A percentile compares a stretch with the other conserved stretches of the same genome.
phyloP scores from a whole-genome alignment of 2,888 invertebrate species.

The Caradrina clavipalpis region DNA sequence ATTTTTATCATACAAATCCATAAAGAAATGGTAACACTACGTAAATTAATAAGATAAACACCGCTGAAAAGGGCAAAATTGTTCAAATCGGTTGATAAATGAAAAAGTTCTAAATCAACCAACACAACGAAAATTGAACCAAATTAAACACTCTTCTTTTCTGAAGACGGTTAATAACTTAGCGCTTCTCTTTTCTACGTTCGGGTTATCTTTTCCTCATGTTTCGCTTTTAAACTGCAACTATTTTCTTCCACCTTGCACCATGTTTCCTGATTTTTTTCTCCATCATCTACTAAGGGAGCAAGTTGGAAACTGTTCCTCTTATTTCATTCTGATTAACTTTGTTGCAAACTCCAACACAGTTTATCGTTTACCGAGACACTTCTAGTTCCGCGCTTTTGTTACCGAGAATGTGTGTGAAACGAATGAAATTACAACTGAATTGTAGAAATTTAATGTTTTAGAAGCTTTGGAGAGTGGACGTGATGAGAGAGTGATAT shows the following conservation, averaged over 20 bases:
- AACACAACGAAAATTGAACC: too few relatives aligned
- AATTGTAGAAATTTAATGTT: not conserved
- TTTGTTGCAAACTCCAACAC: slow-evolving; percentile 49
- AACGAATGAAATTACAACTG: slow-evolving; percentile 11
- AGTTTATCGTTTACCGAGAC: slow-evolving; percentile 44
- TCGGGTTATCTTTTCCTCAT: not conserved
- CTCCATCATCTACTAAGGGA: slow-evolving; percentile 2
- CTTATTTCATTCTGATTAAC: slow-evolving; percentile 53
- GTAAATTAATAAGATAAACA: too few relatives aligned
- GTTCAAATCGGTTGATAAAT: too few relatives aligned
- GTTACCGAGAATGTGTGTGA: slow-evolving; percentile 8
- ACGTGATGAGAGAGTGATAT: not conserved
- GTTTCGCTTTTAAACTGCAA: not conserved
- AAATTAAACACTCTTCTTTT: too few relatives aligned
- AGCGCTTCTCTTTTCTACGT: too few relatives aligned
- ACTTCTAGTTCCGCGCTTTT: slow-evolving; percentile 34
- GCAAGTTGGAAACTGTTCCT: slow-evolving; percentile 29
- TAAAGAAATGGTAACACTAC: too few relatives aligned
- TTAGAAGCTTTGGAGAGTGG: not conserved
- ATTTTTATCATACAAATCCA: too few relatives aligned
- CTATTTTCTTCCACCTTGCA: not conserved
- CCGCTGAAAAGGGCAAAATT: too few relatives aligned
- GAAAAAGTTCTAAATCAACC: too few relatives aligned
- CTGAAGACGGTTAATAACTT: too few relatives aligned
- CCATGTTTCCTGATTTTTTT: slow-evolving; percentile 8